Base-by-base conservation (phyloP, 1,140 invertebrate species). In the Lepidurus arcticus region DNA sequence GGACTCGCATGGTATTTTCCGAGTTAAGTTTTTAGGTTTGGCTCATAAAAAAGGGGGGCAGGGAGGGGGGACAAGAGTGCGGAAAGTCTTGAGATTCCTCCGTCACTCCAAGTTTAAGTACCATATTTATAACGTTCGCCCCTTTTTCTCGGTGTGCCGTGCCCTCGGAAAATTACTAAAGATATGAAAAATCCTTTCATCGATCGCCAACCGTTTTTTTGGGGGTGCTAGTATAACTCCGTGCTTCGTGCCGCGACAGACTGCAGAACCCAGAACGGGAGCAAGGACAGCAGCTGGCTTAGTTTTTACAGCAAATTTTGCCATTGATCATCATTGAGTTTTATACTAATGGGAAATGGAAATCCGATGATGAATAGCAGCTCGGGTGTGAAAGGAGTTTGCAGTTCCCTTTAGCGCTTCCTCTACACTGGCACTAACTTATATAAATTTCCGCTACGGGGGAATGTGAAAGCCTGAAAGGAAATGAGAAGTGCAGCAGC, bases 301-400 rank as follows among this genome's bases (percentile, higher is more conserved):
- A 65, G 53, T 65, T 65, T 65, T 65, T 65, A 65, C 53, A 13
- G 53, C 53, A 65, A 65, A 65, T 65, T 65, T 16, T 21, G 21
- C 53, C 53, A 65, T 65, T 65, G 53, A 65, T 65, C 53, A 65
- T 65, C 53, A 65, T 65, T 65, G 53, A 65, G 53, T 65, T 65
- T 65, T 65, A 65, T 65, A 65, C 53, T 65, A 65, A 65, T 65
- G 53, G 53, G 53, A 21, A 65, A 65, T 65, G 53, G n/a, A 65
- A 65, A 65, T 65, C 53, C 53, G 53, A 65, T 65, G 53, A 65
- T 65, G 53, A 65, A 65, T 65, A 65, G 53, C 53, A 65, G 53
- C 53, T 65, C 53, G 53, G 53, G 53, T 65, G 53, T 65, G 53
- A 65, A 65, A 65, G 53, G 53, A 65, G 53, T 65, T 65, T 0